Conservation (phyloP, 1,140 invertebrate species). For the Glossosoma conforme region DNA sequence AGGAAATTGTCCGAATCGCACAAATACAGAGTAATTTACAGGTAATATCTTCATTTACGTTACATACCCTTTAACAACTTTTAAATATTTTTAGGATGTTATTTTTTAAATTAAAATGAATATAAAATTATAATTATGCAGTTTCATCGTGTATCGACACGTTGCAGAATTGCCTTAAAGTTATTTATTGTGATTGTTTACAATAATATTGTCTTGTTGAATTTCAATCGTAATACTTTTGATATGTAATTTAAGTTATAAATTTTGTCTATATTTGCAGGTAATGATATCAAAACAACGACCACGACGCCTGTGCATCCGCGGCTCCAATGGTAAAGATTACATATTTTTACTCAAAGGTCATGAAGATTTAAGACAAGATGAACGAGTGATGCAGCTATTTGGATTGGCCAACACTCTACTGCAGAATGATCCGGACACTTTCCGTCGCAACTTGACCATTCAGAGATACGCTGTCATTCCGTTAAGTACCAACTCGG, state of each 20-base stretch:
- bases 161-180: too few relatives aligned
- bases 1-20: slow-evolving; percentile 80
- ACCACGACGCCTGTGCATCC: slow-evolving; percentile 91
- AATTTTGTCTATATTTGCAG: slow-evolving; percentile 47
- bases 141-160: too few relatives aligned
- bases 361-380: slow-evolving; percentile 97
- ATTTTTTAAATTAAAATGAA: too few relatives aligned
- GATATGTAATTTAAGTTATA: slow-evolving; percentile 3
- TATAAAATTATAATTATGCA: too few relatives aligned
- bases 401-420: slow-evolving; percentile 98
- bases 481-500: slow-evolving; percentile 95
- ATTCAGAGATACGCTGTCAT: slow-evolving; percentile 97
- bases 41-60: too few relatives aligned
- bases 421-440: slow-evolving; percentile 89
- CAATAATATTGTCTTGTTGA: too few relatives aligned
- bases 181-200: too few relatives aligned
- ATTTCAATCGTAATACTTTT: too few relatives aligned
- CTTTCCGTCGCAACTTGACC: slow-evolving; percentile 90
- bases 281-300: slow-evolving; percentile 98
- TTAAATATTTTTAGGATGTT: slow-evolving; percentile 2
- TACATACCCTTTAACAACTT: too few relatives aligned
- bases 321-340: slow-evolving; percentile 93
- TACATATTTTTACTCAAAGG: slow-evolving; percentile 99
- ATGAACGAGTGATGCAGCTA: slow-evolving; percentile 99
- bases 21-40: slow-evolving; percentile 77